phyloP scores from a whole-genome alignment of 2,888 invertebrate genomes.

The Auanema sp. region DNA sequence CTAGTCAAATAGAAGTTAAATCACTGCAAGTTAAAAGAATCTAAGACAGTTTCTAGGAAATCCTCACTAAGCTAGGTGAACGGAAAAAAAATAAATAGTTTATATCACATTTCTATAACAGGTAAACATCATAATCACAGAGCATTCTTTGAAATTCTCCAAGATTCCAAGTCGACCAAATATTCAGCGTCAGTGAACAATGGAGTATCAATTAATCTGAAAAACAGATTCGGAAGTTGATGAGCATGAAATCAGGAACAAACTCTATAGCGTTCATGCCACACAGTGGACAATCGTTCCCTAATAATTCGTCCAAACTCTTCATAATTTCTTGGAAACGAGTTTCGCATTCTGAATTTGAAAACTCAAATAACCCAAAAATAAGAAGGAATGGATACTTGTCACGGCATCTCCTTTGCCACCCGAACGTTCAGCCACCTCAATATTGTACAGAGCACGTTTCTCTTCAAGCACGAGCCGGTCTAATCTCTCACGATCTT shows the following conservation, averaged over 20 bases:
- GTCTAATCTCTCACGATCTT: constrained; percentile 13
- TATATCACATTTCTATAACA: not conserved
- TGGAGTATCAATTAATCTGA: constrained; percentile 47
- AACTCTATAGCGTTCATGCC: constrained; percentile 48
- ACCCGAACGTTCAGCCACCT: constrained; percentile 20
- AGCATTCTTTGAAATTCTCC: constrained; percentile 27
- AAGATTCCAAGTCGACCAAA: constrained; percentile 39
- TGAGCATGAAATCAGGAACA: constrained; percentile 8
- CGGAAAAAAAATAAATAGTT: not conserved
- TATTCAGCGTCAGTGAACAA: constrained; percentile 50
- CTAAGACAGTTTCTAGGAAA: not conserved
- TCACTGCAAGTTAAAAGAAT: not conserved
- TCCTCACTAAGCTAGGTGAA: not conserved
- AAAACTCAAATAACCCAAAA: not conserved
- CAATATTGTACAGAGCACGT: constrained; percentile 23
- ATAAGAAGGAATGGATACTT: not conserved
- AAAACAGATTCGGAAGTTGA: constrained; percentile 11
- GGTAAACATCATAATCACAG: not conserved
- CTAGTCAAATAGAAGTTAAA: not conserved
- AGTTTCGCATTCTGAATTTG: constrained; percentile 28
- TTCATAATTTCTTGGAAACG: constrained; percentile 23
- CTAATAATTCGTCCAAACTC: constrained; percentile 37
- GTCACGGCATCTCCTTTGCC: not conserved
- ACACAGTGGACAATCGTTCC: constrained; percentile 55
- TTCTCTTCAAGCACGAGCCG: constrained; percentile 24